Percentiles rank a stretch among this genome's conserved stretches.
These are phyloP conservation scores for Parotocinclus haroldoi DNA, from an alignment of 2,797 vertebrate species.

Conservation along the genomic window DNA sequence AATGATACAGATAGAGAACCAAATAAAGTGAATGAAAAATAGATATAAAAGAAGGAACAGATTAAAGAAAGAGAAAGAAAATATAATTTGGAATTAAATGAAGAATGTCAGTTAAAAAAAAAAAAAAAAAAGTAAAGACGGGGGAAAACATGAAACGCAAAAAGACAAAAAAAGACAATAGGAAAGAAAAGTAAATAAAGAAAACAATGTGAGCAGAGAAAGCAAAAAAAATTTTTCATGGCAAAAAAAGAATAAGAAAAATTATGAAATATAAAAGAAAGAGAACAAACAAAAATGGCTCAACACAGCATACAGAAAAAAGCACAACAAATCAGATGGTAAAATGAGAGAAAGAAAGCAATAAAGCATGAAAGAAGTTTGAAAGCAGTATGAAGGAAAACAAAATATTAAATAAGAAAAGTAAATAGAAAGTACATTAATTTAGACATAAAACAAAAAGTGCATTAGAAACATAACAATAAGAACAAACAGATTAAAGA, in stretches of 20 bases:
- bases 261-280: too few species aligned
- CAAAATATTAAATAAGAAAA: background rate
- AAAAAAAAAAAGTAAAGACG: background rate
- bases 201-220: background rate
- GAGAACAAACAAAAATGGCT: background rate
- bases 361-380: too few species aligned
- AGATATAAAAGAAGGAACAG: too few species aligned
- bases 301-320: too few species aligned
- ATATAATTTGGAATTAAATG: background rate
- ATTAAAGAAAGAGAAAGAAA: too few species aligned
- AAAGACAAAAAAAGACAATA: slow-evolving; percentile 5
- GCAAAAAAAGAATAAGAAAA: too few species aligned
- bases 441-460: too few species aligned
- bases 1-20: too few species aligned
- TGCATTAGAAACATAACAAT: too few species aligned
- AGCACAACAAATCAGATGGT: too few species aligned
- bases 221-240: slow-evolving; percentile 1
- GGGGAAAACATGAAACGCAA: background rate
- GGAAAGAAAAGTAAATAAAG: background rate
- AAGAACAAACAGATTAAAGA: background rate
- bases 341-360: background rate
- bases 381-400: background rate
- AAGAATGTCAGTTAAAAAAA: background rate
- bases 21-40: too few species aligned
- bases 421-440: too few species aligned